Evolutionary conservation across 1,140 invertebrate genomes (phyloP).

Genomic region (Neodiprion virginianus): DNA sequence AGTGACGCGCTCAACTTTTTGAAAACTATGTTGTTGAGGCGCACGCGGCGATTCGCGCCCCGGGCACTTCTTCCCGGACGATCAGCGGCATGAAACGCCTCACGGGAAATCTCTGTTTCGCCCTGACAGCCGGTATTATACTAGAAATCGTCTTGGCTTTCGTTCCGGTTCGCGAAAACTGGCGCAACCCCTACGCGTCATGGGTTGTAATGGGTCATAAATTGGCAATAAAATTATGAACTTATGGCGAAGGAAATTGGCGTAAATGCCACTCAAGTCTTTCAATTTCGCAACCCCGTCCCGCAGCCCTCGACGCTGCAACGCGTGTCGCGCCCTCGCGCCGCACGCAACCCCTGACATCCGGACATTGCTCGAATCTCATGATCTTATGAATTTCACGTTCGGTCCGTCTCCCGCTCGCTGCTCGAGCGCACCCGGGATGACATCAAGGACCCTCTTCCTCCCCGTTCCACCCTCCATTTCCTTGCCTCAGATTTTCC

Average conservation of each 20-base stretch:
- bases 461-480: too few relatives aligned
- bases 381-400: constrained; percentile 25
- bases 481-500: too few relatives aligned
- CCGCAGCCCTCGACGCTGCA: neutral
- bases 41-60: constrained; percentile 23
- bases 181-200: constrained; percentile 24
- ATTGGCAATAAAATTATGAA: constrained; percentile 60
- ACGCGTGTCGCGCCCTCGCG: neutral
- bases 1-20: constrained; percentile 58
- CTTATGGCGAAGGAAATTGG: constrained; percentile 56
- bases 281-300: constrained; percentile 53
- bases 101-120: too few relatives aligned
- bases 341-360: constrained; percentile 22
- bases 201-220: constrained; percentile 46
- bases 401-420: neutral
- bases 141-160: too few relatives aligned
- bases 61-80: neutral
- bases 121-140: too few relatives aligned
- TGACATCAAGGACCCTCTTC: too few relatives aligned
- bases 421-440: too few relatives aligned
- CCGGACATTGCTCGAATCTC: constrained; percentile 23
- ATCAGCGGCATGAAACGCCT: too few relatives aligned
- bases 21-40: neutral
- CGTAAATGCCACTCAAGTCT: constrained; percentile 51
- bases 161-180: too few relatives aligned